A percentile compares a stretch with the other conserved stretches of the same genome.
phyloP scores from a whole-genome alignment of 2,888 invertebrate species.

The Patella ulyssiponensis region DNA sequence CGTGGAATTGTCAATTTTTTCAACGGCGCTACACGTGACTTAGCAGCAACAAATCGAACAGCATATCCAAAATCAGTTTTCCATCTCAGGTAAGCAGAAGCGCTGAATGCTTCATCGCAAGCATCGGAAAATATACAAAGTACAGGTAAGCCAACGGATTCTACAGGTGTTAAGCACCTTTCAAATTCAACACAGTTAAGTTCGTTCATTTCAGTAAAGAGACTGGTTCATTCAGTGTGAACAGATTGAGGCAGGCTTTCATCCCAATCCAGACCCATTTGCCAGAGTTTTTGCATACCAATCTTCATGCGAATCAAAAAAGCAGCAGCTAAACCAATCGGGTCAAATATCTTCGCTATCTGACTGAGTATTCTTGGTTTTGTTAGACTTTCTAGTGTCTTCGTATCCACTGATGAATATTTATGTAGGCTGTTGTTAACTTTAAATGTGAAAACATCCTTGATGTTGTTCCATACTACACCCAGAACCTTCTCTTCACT shows the following conservation, averaged over 20 bases:
- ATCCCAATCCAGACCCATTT: conserved; percentile 7
- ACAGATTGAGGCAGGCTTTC: neutral
- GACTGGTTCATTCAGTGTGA: neutral
- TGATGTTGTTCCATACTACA: neutral
- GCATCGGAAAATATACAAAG: conserved; percentile 10
- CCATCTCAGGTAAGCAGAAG: conserved; percentile 3
- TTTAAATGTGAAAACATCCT: neutral
- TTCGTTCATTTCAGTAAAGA: conserved; percentile 1
- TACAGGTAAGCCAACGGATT: conserved; percentile 6
- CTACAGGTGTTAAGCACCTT: neutral
- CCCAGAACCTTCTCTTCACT: conserved; percentile 2
- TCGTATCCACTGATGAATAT: neutral
- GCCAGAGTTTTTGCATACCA: neutral
- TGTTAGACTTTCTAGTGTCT: neutral
- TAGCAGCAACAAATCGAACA: neutral
- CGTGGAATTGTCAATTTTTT: neutral
- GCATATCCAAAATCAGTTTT: neutral
- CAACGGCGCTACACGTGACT: neutral
- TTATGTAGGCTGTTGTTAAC: neutral
- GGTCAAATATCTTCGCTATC: neutral
- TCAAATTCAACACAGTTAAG: neutral
- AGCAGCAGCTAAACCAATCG: conserved; percentile 8
- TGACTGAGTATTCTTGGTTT: conserved; percentile 7
- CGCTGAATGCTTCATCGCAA: neutral
- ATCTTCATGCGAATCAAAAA: neutral